Conservation (phyloP, 2,888 invertebrate species). For the Allolobophora icterica region DNA sequence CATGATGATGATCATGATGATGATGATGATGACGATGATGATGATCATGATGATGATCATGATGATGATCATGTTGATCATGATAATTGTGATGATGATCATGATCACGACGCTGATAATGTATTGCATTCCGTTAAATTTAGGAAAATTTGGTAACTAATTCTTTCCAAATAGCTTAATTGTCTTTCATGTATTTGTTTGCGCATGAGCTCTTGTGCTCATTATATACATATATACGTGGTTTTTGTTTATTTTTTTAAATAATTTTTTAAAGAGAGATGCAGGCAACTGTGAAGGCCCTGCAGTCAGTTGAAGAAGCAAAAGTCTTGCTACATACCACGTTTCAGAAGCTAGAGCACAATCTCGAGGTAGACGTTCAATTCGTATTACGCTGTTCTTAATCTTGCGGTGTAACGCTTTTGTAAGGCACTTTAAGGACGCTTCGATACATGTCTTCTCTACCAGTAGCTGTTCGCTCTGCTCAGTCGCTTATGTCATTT, state of each 20-base stretch:
- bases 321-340: not conserved
- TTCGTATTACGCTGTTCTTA: too few relatives aligned
- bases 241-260: not conserved
- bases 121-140: not conserved
- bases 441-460: too few relatives aligned
- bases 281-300: not conserved
- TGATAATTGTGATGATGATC: constrained; percentile 34
- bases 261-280: not conserved
- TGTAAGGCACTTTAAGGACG: too few relatives aligned
- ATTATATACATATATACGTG: too few relatives aligned
- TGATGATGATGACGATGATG: not conserved
- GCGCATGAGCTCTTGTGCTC: too few relatives aligned
- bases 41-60: constrained; percentile 35
- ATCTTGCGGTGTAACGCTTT: too few relatives aligned
- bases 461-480: too few relatives aligned
- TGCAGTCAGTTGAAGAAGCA: not conserved
- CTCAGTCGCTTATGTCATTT: too few relatives aligned
- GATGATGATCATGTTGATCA: constrained; percentile 18
- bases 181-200: too few relatives aligned
- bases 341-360: not conserved
- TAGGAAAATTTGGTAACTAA: not conserved
- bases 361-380: not conserved
- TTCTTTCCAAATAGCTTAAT: too few relatives aligned
- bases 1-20: constrained; percentile 38
- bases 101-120: constrained; percentile 28